phyloP scores from a whole-genome alignment of 1,140 invertebrate species.

The Hydropsyche tenuis region DNA sequence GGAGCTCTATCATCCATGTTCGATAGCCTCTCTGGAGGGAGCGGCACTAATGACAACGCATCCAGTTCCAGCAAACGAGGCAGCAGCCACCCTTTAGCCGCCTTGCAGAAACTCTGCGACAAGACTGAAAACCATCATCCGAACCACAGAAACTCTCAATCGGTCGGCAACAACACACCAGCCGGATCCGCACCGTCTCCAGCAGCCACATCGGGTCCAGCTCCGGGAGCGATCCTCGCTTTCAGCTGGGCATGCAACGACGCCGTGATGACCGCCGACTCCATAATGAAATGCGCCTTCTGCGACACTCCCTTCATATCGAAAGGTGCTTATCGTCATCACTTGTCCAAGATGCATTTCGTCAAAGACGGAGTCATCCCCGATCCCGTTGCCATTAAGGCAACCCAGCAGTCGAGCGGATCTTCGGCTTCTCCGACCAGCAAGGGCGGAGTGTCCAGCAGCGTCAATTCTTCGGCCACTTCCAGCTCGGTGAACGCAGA shows the following conservation, averaged over 20 bases:
- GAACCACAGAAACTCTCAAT: constrained; percentile 56
- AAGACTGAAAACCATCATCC: constrained; percentile 81
- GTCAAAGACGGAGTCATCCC: constrained; percentile 89
- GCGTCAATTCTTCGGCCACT: constrained; percentile 55
- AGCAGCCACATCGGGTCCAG: constrained; percentile 62
- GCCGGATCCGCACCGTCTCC: constrained; percentile 55
- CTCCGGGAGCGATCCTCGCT: constrained; percentile 82
- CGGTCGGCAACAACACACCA: constrained; percentile 51
- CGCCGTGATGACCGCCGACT: constrained; percentile 82
- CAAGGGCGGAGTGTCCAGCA: constrained; percentile 58
- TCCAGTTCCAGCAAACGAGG: constrained; percentile 67
- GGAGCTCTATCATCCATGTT: constrained; percentile 89
- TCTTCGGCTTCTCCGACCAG: constrained; percentile 54
- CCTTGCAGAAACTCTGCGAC: constrained; percentile 92
- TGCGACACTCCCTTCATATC: constrained; percentile 97
- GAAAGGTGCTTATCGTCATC: constrained; percentile 95
- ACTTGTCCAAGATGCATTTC: constrained; percentile 96
- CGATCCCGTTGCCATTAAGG: constrained; percentile 70
- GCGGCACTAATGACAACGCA: constrained; percentile 56
- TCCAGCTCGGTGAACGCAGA: constrained; percentile 62
- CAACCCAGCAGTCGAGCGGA: constrained; percentile 55
- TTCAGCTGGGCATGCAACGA: constrained; percentile 95
- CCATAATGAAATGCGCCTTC: constrained; percentile 94
- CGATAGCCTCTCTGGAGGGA: constrained; percentile 74
- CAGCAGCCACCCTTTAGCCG: constrained; percentile 87